Conservation (phyloP, 2,888 invertebrate genomes). For the Thelaira solivaga region DNA sequence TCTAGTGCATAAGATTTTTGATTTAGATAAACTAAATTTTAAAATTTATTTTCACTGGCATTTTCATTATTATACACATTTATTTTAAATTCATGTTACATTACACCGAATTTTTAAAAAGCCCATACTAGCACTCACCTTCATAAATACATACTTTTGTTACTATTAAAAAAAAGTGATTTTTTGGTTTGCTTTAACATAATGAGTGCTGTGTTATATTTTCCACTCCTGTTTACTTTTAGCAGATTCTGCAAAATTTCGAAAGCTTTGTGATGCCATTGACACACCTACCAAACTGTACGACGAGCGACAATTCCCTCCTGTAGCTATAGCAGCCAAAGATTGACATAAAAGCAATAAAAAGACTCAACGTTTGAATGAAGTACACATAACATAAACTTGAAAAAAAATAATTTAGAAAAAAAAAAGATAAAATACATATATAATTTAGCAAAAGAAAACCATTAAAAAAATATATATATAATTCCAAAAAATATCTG, state of each 20-base stretch:
- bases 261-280: conserved; percentile 76
- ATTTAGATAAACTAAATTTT: no score
- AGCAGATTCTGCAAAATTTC: conserved; percentile 76
- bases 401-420: neutral
- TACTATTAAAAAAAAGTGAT: neutral
- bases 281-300: conserved; percentile 75
- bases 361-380: conserved; percentile 29
- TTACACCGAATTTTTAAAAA: no score
- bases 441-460: conserved; percentile 41
- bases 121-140: no score
- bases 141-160: no score
- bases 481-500: no score
- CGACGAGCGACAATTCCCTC: conserved; percentile 77
- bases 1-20: no score
- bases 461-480: no score
- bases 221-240: conserved; percentile 24
- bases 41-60: no score
- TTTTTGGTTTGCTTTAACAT: neutral
- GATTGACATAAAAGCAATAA: conserved; percentile 69
- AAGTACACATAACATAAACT: conserved; percentile 33
- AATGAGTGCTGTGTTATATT: neutral
- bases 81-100: no score
- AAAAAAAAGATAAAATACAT: neutral
- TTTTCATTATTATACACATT: no score
- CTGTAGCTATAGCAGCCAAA: conserved; percentile 73